Evolutionary conservation across 2,888 invertebrate species (phyloP).

Genomic region (Agapostemon virescens): DNA sequence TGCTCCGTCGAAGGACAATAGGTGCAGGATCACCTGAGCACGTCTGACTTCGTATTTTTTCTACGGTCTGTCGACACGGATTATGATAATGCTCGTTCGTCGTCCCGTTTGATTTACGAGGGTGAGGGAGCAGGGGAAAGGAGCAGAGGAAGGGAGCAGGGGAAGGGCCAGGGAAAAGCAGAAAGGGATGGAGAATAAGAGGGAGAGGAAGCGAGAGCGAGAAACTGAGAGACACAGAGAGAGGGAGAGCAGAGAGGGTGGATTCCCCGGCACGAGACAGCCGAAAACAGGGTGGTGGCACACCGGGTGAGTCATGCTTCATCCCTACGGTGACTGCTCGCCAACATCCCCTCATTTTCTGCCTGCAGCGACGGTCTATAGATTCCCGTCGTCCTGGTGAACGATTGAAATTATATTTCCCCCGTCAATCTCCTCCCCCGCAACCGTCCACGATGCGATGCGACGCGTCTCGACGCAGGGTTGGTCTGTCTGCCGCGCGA

Average conservation of each 20-base stretch:
- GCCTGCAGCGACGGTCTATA: slow-evolving; percentile 45
- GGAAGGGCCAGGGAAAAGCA: slow-evolving; percentile 34
- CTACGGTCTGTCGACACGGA: slow-evolving; percentile 63
- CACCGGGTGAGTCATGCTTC: slow-evolving; percentile 76
- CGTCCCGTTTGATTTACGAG: slow-evolving; percentile 43
- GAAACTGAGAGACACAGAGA: neutral
- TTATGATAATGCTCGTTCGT: slow-evolving; percentile 74
- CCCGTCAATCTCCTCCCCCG: slow-evolving; percentile 37
- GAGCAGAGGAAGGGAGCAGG: neutral
- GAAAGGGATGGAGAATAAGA: neutral
- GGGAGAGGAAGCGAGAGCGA: neutral
- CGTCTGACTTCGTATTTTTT: slow-evolving; percentile 52
- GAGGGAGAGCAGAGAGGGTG: slow-evolving; percentile 53
- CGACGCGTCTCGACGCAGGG: slow-evolving; percentile 13
- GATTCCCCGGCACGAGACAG: slow-evolving; percentile 69
- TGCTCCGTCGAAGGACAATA: slow-evolving; percentile 38
- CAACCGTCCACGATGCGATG: slow-evolving; percentile 28
- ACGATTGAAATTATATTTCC: slow-evolving; percentile 74
- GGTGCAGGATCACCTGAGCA: slow-evolving; percentile 56
- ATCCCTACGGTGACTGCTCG: slow-evolving; percentile 70
- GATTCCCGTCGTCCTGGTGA: slow-evolving; percentile 38
- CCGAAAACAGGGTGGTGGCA: slow-evolving; percentile 64
- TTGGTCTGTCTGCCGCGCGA: slow-evolving; percentile 6
- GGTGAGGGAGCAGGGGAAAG: slow-evolving; percentile 27
- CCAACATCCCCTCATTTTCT: slow-evolving; percentile 62